A percentile compares a stretch with the other conserved stretches of the same genome.
These are phyloP conservation scores for Actinia tenebrosa DNA, from an alignment of 64 coral and sea anemone genomes.

Conservation along the genomic window DNA sequence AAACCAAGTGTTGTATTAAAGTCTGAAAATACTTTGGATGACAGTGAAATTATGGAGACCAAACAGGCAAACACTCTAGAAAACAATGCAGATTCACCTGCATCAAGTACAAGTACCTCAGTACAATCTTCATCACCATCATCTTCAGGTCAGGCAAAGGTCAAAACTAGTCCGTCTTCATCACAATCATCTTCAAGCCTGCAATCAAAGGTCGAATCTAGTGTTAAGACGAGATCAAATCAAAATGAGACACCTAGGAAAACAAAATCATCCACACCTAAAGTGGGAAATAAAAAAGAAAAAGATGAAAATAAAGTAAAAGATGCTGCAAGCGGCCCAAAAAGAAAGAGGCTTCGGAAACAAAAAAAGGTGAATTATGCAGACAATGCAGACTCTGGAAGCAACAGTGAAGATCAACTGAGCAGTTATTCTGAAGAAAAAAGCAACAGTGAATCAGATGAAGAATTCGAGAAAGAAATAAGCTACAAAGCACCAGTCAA, in stretches of 20 bases:
- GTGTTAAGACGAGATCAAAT: neutral
- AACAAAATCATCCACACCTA: neutral
- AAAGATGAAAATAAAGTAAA: neutral
- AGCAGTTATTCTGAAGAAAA: constrained; percentile 9
- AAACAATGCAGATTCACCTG: neutral
- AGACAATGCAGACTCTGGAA: neutral
- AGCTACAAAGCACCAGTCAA: neutral
- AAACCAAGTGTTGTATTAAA: neutral
- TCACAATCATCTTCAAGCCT: neutral
- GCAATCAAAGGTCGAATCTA: neutral
- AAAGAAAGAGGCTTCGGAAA: constrained; percentile 35
- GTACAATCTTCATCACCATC: neutral
- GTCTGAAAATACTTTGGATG: neutral
- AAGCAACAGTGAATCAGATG: constrained; percentile 21
- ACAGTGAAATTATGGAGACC: neutral
- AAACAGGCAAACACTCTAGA: neutral
- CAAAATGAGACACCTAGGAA: neutral
- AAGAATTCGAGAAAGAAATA: constrained; percentile 18
- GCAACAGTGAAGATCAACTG: neutral
- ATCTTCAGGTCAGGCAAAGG: neutral
- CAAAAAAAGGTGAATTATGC: constrained; percentile 41
- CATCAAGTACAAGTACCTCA: neutral
- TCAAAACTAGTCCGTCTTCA: neutral
- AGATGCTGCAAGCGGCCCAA: neutral
- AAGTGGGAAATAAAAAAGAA: neutral